These are phyloP conservation scores for Euura saliciscinereae DNA, from an alignment of 1,140 invertebrate species.

Conservation along the genomic window DNA sequence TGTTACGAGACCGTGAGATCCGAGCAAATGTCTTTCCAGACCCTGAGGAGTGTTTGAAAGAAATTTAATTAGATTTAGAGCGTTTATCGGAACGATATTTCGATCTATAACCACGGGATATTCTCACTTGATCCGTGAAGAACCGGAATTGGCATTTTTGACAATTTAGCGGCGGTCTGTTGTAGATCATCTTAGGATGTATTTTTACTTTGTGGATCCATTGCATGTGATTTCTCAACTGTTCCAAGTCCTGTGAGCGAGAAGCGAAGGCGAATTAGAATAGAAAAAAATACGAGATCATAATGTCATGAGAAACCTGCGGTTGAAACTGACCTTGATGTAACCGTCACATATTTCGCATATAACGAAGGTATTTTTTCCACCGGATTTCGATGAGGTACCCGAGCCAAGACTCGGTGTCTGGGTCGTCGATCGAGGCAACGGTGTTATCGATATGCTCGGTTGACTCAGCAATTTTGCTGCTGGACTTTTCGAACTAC, in stretches of 20 bases:
- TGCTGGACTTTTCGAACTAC: slow-evolving; percentile 54
- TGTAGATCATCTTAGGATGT: slow-evolving; percentile 95
- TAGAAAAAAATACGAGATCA: slow-evolving; percentile 18
- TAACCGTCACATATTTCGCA: slow-evolving; percentile 96
- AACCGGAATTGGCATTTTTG: slow-evolving; percentile 93
- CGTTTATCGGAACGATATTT: neutral
- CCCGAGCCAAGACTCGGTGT: slow-evolving; percentile 54
- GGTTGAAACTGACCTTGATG: slow-evolving; percentile 71
- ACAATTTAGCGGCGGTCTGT: slow-evolving; percentile 91
- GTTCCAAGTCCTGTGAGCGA: slow-evolving; percentile 77
- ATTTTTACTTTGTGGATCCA: slow-evolving; percentile 97
- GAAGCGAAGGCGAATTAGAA: neutral
- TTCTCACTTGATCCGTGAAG: slow-evolving; percentile 71
- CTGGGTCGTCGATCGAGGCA: slow-evolving; percentile 71
- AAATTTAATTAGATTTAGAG: neutral
- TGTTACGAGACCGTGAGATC: slow-evolving; percentile 91
- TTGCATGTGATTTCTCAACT: slow-evolving; percentile 92
- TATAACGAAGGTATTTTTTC: slow-evolving; percentile 86
- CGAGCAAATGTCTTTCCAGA: slow-evolving; percentile 89
- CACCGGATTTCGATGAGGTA: slow-evolving; percentile 57
- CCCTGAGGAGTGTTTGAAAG: slow-evolving; percentile 65
- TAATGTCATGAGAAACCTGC: neutral
- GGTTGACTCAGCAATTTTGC: slow-evolving; percentile 73
- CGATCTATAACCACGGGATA: neutral
- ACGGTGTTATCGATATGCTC: slow-evolving; percentile 89